These are phyloP conservation scores for Steatocranus sp. DNA, from an alignment of 2,797 vertebrate species.

Conservation along the genomic window DNA sequence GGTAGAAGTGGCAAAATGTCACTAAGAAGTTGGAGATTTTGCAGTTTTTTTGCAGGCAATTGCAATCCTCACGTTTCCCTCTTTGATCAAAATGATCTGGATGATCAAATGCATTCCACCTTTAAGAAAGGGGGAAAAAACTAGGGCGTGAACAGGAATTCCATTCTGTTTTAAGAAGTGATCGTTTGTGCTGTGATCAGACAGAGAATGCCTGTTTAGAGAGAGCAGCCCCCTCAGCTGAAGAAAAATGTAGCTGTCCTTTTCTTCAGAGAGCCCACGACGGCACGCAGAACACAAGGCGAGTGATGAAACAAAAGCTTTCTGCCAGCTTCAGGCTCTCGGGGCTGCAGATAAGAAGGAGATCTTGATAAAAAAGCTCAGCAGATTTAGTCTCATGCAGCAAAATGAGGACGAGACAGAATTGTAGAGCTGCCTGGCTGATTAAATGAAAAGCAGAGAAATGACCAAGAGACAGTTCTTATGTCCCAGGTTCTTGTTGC, in stretches of 20 bases:
- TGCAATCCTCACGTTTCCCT: background rate
- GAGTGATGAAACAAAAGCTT: background rate
- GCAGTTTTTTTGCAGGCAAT: background rate
- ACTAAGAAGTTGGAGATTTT: background rate
- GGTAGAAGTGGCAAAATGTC: background rate
- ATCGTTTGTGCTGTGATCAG: background rate
- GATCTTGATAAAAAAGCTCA: background rate
- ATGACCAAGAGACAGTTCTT: background rate
- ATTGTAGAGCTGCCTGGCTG: background rate
- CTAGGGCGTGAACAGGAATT: background rate
- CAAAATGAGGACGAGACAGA: background rate
- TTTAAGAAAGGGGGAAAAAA: fast-evolving
- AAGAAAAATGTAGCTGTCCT: background rate
- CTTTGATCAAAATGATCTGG: background rate
- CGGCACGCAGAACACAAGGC: background rate
- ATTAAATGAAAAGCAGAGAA: background rate
- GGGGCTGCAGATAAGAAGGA: background rate
- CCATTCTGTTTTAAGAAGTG: background rate
- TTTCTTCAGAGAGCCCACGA: background rate
- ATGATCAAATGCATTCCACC: background rate
- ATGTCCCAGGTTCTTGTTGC: background rate
- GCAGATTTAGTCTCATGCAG: background rate
- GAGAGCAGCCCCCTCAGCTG: background rate
- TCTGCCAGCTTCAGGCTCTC: background rate
- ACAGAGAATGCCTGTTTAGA: background rate